Evolutionary conservation across 2,888 invertebrate genomes (phyloP), one percentile per base, ranked within the genome.

Genomic region (Achlya flavicornis): DNA sequence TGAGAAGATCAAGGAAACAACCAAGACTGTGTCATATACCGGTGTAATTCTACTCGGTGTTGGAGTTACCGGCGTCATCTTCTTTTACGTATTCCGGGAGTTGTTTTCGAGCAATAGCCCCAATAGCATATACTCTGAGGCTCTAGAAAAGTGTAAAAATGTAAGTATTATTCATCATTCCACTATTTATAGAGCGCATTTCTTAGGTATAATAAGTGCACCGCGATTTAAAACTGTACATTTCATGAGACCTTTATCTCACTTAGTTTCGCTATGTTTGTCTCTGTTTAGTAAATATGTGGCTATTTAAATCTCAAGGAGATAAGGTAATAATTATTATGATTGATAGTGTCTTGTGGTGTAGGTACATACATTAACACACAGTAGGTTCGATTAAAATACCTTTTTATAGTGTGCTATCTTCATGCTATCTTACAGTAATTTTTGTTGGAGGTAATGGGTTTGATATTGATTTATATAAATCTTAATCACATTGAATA

Each of bases 61-160:
- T 66, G 97, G 97, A 53, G 95, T 98, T 1, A 97, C 98, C 57
- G 97, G 96, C 33, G 91, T 97, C 3, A 96, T 98, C 86, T 96
- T 98, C 82, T 98, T 96, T 86, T 95, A 97, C 62, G 96, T 98
- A 66, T 97, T 97, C 76, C 95, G 95, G 67, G 98, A 98, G 88
- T 89, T 99, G 33, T 98, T 98, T 89, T 98, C 98, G 3, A 96
- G 96, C 68, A 96, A 96, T 73, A 98, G 98, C 86, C 96, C 98
- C 0, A 97, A 97, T 87, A 97, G 96, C 77, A 95, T 98, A 66
- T 98, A 98, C 84, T 95, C 96, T 19, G 95, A 95, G 75, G 97
- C 98, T 1, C 92, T 97, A 26, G 95, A 97, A 66, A 94, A 95
- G 75, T 97, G 98, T 79, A 95, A 95, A 73, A 94, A 96, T 77